Evolutionary conservation across 2,888 invertebrate species (phyloP).

Genomic region (Nomada ruficornis): DNA sequence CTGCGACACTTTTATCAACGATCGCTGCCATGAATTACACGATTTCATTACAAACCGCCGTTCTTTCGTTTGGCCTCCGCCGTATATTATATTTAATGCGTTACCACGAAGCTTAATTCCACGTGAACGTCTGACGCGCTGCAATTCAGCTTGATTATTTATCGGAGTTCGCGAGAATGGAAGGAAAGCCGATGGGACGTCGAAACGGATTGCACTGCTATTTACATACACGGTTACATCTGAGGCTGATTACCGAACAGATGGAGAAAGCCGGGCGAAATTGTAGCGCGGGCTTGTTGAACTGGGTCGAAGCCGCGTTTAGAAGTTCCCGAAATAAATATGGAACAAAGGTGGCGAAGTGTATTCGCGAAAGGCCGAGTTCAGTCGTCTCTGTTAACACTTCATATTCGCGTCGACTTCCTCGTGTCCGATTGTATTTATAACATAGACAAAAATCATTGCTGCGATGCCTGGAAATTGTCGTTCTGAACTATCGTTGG

Average conservation of each 20-base stretch:
- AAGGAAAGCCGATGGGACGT: background rate
- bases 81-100: constrained; percentile 16
- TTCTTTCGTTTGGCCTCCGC: background rate
- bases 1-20: background rate
- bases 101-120: constrained; percentile 21
- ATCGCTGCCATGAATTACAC: background rate
- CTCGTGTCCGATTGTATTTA: background rate
- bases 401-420: background rate
- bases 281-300: constrained; percentile 1
- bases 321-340: constrained; percentile 28
- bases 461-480: no score
- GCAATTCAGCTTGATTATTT: constrained; percentile 28
- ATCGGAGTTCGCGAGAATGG: background rate
- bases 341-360: constrained; percentile 6
- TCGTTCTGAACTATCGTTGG: no score
- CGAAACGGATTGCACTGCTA: constrained; percentile 9
- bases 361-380: background rate
- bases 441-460: no score
- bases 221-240: constrained; percentile 7
- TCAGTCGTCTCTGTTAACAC: background rate
- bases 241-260: constrained; percentile 34
- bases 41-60: background rate
- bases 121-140: background rate
- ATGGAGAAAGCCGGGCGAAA: constrained; percentile 33
- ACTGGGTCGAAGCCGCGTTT: constrained; percentile 31